phyloP scores from a whole-genome alignment of 2,113 vertebrate genomes.

The Triplophysa tibetana region DNA sequence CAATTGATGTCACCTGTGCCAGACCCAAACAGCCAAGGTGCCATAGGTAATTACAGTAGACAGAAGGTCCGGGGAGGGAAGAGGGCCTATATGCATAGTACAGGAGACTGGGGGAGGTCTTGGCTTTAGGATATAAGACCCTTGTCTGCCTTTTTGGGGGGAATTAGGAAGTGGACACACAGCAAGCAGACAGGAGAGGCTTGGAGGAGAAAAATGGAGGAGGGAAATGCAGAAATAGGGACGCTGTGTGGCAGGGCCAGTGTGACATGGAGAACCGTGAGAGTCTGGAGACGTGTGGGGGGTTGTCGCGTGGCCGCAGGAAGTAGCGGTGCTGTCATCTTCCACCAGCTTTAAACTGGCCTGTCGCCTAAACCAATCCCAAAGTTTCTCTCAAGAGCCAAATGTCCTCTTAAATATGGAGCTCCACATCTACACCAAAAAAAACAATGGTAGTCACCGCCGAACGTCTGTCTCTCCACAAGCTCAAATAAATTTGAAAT shows the following conservation, averaged over 20 bases:
- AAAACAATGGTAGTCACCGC: not conserved
- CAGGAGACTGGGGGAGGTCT: slow-evolving; percentile 39
- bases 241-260: slow-evolving; percentile 56
- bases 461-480: not conserved
- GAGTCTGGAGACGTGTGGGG: slow-evolving; percentile 25
- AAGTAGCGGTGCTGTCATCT: slow-evolving; percentile 51
- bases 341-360: slow-evolving; percentile 50
- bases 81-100: slow-evolving; percentile 63
- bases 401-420: slow-evolving; percentile 12
- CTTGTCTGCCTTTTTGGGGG: slow-evolving; percentile 42
- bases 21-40: slow-evolving; percentile 70
- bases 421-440: not conserved
- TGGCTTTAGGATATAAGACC: slow-evolving; percentile 55
- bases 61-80: slow-evolving; percentile 63
- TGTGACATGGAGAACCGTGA: slow-evolving; percentile 60
- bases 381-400: slow-evolving; percentile 32
- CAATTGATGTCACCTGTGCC: slow-evolving; percentile 69
- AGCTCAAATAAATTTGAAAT: slow-evolving; percentile 4
- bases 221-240: slow-evolving; percentile 22
- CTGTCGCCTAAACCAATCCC: slow-evolving; percentile 10
- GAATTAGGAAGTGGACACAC: slow-evolving; percentile 41
- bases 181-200: slow-evolving; percentile 60
- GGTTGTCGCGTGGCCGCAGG: slow-evolving; percentile 36
- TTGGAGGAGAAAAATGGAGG: slow-evolving; percentile 51
- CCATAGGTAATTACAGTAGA: slow-evolving; percentile 75